phyloP scores from a whole-genome alignment of 2,888 invertebrate species.

The Meandrusa payeni region DNA sequence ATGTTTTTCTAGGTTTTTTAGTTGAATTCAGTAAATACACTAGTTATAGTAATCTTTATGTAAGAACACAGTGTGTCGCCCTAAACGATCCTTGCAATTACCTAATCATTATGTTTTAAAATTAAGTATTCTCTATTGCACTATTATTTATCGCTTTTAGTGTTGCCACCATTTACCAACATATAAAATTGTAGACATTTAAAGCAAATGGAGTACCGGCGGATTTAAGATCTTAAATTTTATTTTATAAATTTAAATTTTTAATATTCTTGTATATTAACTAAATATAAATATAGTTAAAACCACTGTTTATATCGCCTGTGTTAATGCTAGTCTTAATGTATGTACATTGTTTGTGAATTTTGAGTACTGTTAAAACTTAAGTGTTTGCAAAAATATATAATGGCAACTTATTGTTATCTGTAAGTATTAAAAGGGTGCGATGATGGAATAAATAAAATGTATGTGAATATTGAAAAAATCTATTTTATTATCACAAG shows the following conservation, averaged over 20 bases:
- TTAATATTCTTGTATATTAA: background rate
- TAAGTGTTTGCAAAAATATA: constrained; percentile 5
- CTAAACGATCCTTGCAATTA: too few relatives aligned
- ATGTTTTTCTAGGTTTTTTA: too few relatives aligned
- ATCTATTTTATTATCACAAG: constrained; percentile 40
- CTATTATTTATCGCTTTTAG: too few relatives aligned
- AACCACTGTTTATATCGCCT: constrained; percentile 6
- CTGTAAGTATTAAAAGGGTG: constrained; percentile 1
- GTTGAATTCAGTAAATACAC: too few relatives aligned
- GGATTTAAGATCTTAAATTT: background rate
- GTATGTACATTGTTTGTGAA: constrained; percentile 10
- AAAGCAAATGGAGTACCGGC: constrained; percentile 5
- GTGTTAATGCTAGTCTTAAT: constrained; percentile 11
- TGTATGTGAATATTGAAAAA: constrained; percentile 27
- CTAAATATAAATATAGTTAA: background rate
- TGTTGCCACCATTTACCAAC: background rate
- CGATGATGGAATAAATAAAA: constrained; percentile 26
- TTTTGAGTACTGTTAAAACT: constrained; percentile 7
- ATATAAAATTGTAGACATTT: background rate
- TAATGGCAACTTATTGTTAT: constrained; percentile 1
- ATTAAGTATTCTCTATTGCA: too few relatives aligned
- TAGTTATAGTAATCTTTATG: too few relatives aligned
- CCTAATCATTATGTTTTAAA: too few relatives aligned
- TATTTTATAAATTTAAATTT: too few relatives aligned
- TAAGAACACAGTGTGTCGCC: too few relatives aligned